A percentile compares a stretch with the other conserved stretches of the same genome.
Evolutionary conservation across 2,888 invertebrate species (phyloP).

Genomic region (Oxystoma pomonae): DNA sequence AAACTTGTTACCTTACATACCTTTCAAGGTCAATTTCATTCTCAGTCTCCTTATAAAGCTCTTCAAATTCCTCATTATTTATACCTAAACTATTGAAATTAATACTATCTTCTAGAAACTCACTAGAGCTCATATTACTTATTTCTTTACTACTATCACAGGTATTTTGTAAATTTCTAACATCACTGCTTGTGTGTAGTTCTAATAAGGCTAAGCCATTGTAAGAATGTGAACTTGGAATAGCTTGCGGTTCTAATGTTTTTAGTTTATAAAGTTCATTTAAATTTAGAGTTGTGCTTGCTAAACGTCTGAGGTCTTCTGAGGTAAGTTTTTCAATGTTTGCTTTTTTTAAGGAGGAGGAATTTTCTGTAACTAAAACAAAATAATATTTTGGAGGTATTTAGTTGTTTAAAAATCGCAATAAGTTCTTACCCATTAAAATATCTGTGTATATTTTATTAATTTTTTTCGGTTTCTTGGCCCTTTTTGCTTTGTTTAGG

Average conservation of each 20-base stretch:
- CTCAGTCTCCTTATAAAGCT: constrained; percentile 3
- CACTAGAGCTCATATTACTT: constrained; percentile 5
- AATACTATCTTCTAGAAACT: neutral
- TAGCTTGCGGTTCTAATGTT: neutral
- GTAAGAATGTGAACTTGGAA: neutral
- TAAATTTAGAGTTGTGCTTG: constrained; percentile 52
- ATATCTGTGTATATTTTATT: constrained; percentile 58
- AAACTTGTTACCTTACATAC: constrained; percentile 12
- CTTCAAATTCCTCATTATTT: neutral
- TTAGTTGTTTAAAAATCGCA: too few species aligned
- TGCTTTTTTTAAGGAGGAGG: constrained; percentile 63
- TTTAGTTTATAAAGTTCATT: constrained; percentile 58
- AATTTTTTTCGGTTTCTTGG: constrained; percentile 30
- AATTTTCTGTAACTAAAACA: constrained; percentile 58
- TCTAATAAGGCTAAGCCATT: neutral
- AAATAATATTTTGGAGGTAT: too few species aligned
- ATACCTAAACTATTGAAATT: constrained; percentile 31
- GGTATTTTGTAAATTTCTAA: neutral
- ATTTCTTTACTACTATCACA: neutral
- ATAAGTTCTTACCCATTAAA: constrained; percentile 56
- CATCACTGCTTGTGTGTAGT: neutral
- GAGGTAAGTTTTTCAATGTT: constrained; percentile 64
- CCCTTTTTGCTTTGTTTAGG: constrained; percentile 29
- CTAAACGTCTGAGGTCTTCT: constrained; percentile 62
- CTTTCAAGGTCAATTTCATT: constrained; percentile 24